Base-by-base conservation (phyloP, 2,888 invertebrate genomes). In the Agrilus biguttatus region DNA sequence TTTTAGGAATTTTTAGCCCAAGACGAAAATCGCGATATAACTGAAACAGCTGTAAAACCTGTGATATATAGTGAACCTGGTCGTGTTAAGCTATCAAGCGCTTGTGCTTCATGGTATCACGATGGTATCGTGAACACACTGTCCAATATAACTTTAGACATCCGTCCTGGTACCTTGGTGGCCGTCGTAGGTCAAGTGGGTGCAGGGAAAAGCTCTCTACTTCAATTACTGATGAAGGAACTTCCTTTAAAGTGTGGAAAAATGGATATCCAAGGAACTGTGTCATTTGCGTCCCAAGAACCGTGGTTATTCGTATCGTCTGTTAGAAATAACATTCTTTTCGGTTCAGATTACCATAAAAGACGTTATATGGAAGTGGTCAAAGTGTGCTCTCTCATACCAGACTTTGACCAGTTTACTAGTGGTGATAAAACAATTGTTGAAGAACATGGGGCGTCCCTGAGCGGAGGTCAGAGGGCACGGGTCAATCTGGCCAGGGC, bases 381-480 rank as follows among this genome's bases (percentile, higher is more conserved):
- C 8, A 71, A 68, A 37, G 78, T 73, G 0, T 82, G 82, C 54
- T 77, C 80, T 1, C 59, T 83, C 17, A 50, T 72, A 37, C 72
- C 72, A 54, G 88, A 88, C 61, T 74, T 88, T 52, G 73, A 76
- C 40, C 72, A 77, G 51, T 67, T 88, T 42, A 78, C 81, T 1
- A 68, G 76, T 10, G 83, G 84, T 1, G 88, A 88, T 57, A 65
- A 72, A 39, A 85, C 83, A 1, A 56, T 83, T 45, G 81, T 89
- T 1, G 87, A 87, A 0, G 87, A 88, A 56, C 69, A 82, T 45
- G 88, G 88, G 12, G 74, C 80, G 44, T 76, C 78, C 40, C 67
- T 89, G 38, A 84, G 83, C 54, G 88, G 87, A 1, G 87, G 87
- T 1, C 87, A 88, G 66, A 77, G 80, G 47, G 87, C 87, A 1